These are phyloP conservation scores for Atrina japonica DNA, from an alignment of 2,888 invertebrate genomes.

Conservation along the genomic window DNA sequence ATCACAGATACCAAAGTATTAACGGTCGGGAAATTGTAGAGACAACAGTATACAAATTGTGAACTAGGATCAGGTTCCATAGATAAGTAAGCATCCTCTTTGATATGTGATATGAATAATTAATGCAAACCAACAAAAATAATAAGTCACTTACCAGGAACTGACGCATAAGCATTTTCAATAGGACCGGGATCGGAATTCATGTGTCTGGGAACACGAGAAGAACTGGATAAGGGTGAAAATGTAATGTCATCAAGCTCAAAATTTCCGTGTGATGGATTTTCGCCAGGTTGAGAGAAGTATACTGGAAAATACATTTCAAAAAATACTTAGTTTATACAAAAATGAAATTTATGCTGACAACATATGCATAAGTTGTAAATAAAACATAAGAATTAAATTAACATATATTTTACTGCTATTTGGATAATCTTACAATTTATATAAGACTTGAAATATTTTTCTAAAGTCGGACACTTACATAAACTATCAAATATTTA, in stretches of 20 bases:
- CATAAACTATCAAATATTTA: too few relatives aligned
- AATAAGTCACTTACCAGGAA: conserved; percentile 8
- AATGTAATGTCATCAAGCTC: conserved; percentile 6
- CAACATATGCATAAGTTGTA: not conserved
- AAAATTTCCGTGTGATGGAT: not conserved
- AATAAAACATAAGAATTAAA: not conserved
- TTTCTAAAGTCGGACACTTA: too few relatives aligned
- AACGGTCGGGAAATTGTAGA: too few relatives aligned
- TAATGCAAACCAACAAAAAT: too few relatives aligned
- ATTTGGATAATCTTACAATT: too few relatives aligned
- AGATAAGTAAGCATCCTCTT: too few relatives aligned
- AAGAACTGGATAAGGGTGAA: not conserved
- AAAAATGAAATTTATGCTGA: not conserved
- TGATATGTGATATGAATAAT: too few relatives aligned
- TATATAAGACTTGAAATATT: too few relatives aligned
- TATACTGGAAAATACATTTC: conserved; percentile 25
- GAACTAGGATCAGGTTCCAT: too few relatives aligned
- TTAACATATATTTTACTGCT: not conserved
- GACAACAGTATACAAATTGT: too few relatives aligned
- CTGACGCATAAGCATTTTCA: not conserved
- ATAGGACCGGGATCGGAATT: conserved; percentile 21
- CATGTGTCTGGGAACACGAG: not conserved
- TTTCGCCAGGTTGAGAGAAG: conserved; percentile 12
- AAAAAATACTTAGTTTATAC: too few relatives aligned
- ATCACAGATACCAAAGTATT: too few relatives aligned